phyloP scores from a whole-genome alignment of 23 tunicate species.

The Trididemnum clinides region DNA sequence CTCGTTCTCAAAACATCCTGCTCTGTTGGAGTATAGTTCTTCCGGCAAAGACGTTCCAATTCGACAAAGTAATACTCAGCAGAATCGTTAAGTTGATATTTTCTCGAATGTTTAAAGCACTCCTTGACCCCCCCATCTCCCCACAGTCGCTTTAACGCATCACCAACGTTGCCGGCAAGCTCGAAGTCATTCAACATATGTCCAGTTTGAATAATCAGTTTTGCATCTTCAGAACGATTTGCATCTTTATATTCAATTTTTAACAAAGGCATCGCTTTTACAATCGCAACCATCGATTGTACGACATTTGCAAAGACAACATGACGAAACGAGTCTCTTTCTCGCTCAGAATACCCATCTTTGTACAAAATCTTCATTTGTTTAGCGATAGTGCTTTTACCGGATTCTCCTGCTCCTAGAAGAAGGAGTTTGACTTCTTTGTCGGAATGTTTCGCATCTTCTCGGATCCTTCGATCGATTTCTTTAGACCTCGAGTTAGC shows the following conservation, averaged over 20 bases:
- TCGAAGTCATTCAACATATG: conserved; percentile 71
- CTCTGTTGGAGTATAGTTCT: conserved; percentile 87
- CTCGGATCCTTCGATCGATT: conserved; percentile 74
- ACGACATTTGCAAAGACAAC: conserved; percentile 85
- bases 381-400: conserved; percentile 94
- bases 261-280: conserved; percentile 88
- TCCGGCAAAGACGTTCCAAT: conserved; percentile 67
- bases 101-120: conserved; percentile 54
- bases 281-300: conserved; percentile 88
- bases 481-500: conserved; percentile 36
- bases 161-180: conserved; percentile 67
- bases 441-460: conserved; percentile 78
- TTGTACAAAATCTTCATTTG: conserved; percentile 96
- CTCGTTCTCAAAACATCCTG: conserved; percentile 94
- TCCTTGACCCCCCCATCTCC: conserved; percentile 65
- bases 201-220: conserved; percentile 50
- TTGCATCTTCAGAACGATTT: conserved; percentile 51
- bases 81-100: conserved; percentile 97
- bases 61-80: conserved; percentile 84
- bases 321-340: conserved; percentile 46
- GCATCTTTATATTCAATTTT: conserved; percentile 54
- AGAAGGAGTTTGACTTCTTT: conserved; percentile 82
- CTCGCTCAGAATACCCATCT: conserved; percentile 86
- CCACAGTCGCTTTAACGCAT: conserved; percentile 76
- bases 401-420: conserved; percentile 97